Base-by-base conservation (phyloP, 1,140 invertebrate genomes). In the Lamellibrachia luymesi region DNA sequence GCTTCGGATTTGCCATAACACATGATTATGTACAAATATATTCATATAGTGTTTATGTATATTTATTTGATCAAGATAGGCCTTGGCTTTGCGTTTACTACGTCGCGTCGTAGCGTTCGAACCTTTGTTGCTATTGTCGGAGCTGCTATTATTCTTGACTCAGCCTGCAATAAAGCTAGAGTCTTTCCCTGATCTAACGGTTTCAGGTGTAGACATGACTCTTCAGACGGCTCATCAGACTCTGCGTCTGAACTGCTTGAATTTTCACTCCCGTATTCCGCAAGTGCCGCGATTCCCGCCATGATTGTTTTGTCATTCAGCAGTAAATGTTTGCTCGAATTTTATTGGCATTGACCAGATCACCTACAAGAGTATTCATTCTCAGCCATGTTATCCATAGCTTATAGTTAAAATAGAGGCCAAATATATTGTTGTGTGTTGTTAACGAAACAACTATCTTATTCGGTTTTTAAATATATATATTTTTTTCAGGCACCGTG, bases 71-170 rank as follows among this genome's bases (percentile, higher is more conserved):
- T 0, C 38, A 38, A 38, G 38, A 38, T 38, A 38, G 38, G 38
- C 38, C 38, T 38, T 38, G 38, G 38, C 38, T 38, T 38, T 38
- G 38, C 38, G 38, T 38, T 38, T 38, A 38, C 38, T 38, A 38
- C 38, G 38, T 38, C 38, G 38, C 38, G 38, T 38, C 38, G 38
- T 38, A 38, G 38, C 38, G 38, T 91, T 96, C 96, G 97, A 97
- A 98, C 98, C 93, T 97, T 97, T 6, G 98, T 97, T 94, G 98
- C 97, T 51, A 98, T 98, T 91, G 97, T 96, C 6, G 98, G 98
- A 1, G 98, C 98, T 52, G 98, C 97, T 96, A 98, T 98, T 94
- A 98, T 96, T 94, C 97, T 96, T 93, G 98, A 96, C 7, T 96
- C 95, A 92, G 94, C 94, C 95, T 96, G 94, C 97, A 95, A 90